These are phyloP conservation scores for Listronotus oregonensis DNA, from an alignment of 1,140 invertebrate genomes.

Conservation along the genomic window DNA sequence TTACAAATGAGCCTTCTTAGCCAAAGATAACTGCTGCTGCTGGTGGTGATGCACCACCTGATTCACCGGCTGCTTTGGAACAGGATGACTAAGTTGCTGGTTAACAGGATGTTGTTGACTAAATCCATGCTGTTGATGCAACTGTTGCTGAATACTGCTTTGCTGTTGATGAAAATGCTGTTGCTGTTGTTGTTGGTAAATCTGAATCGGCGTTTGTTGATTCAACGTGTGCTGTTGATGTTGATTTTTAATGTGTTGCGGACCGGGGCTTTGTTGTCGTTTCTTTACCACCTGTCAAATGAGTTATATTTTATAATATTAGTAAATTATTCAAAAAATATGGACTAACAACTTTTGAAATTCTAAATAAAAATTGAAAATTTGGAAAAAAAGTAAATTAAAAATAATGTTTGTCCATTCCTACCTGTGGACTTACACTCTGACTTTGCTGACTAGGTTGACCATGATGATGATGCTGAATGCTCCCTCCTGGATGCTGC, in stretches of 20 bases:
- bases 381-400: too few relatives aligned
- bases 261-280: slow-evolving; percentile 4
- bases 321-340: too few relatives aligned
- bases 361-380: too few relatives aligned
- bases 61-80: background rate
- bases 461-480: slow-evolving; percentile 2
- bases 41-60: slow-evolving; percentile 24
- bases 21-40: slow-evolving; percentile 32
- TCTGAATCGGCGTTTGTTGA: slow-evolving; percentile 1
- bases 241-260: slow-evolving; percentile 17
- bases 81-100: background rate
- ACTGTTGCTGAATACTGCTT: slow-evolving; percentile 23
- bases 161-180: slow-evolving; percentile 14
- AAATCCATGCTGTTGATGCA: slow-evolving; percentile 29
- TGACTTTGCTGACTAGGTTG: background rate
- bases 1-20: slow-evolving; percentile 48
- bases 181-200: slow-evolving; percentile 15
- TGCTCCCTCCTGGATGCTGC: background rate
- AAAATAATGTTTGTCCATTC: background rate
- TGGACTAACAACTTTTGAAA: too few relatives aligned
- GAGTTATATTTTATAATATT: too few relatives aligned
- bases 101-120: background rate
- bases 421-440: slow-evolving; percentile 3
- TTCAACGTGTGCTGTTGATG: slow-evolving; percentile 5
- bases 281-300: background rate